These are phyloP conservation scores for Caenorhabditis parvicauda DNA, from an alignment of 2,888 invertebrate species.

Conservation along the genomic window DNA sequence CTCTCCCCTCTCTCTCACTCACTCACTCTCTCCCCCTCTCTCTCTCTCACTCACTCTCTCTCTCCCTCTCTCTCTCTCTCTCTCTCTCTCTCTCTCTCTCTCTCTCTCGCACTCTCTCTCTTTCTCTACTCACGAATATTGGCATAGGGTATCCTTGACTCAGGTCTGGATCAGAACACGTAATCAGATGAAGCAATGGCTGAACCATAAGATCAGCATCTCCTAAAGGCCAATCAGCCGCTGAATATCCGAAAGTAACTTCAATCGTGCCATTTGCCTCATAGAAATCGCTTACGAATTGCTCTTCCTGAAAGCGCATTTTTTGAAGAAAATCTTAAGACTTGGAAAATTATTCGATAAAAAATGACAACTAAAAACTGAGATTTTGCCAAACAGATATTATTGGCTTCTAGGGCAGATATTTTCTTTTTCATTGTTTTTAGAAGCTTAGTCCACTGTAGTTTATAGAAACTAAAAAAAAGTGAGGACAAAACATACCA, in stretches of 20 bases:
- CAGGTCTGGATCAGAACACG: slow-evolving; percentile 48
- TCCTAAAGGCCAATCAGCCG: slow-evolving; percentile 51
- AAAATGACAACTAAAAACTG: not conserved
- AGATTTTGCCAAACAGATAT: not conserved
- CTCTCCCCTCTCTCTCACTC: not conserved
- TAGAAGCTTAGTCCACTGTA: too few relatives aligned
- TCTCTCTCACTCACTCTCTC: not conserved
- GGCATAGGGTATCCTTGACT: slow-evolving; percentile 38
- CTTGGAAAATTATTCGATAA: not conserved
- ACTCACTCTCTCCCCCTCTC: not conserved
- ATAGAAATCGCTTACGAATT: slow-evolving; percentile 32
- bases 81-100: not conserved
- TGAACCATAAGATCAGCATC: slow-evolving; percentile 43
- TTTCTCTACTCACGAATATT: slow-evolving; percentile 8
- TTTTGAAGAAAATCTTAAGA: not conserved
- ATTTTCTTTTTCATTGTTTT: slow-evolving; percentile 7
- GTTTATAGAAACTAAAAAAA: too few relatives aligned
- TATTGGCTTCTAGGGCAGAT: too few relatives aligned
- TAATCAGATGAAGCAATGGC: slow-evolving; percentile 53
- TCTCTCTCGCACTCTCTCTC: slow-evolving; percentile 2
- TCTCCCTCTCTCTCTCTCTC: not conserved
- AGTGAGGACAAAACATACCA: too few relatives aligned
- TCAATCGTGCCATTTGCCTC: slow-evolving; percentile 46
- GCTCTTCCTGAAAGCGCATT: not conserved
- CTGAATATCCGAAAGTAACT: slow-evolving; percentile 36